Evolutionary conservation across 2,888 invertebrate species (phyloP).

Genomic region (Syrphus vitripennis): DNA sequence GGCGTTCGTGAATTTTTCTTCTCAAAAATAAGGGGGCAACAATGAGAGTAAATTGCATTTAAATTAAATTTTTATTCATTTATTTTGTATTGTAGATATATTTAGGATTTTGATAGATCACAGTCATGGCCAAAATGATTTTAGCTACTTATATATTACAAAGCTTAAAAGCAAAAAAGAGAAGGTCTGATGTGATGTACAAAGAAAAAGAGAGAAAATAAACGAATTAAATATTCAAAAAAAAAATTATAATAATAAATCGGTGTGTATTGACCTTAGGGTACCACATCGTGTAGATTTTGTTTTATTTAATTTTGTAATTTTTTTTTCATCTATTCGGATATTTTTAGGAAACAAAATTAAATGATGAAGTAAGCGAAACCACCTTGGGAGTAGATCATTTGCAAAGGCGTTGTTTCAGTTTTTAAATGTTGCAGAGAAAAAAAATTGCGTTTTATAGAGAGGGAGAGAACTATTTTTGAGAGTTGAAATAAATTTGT

Average conservation of each 20-base stretch:
- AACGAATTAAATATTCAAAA: background rate
- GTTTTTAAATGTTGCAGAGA: background rate
- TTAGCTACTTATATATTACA: background rate
- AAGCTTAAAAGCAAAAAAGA: background rate
- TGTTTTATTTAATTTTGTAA: conserved; percentile 21
- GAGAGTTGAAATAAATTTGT: too few relatives aligned
- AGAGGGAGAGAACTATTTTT: background rate
- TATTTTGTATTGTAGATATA: background rate
- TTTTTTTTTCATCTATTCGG: conserved; percentile 42
- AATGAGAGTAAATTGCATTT: background rate
- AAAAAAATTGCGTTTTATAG: background rate
- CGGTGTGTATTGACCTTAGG: conserved; percentile 55
- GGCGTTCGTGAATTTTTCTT: conserved; percentile 10
- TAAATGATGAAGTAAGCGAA: conserved; percentile 46
- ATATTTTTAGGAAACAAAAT: conserved; percentile 50
- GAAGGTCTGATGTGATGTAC: background rate
- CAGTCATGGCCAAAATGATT: conserved; percentile 56
- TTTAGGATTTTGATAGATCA: conserved; percentile 61
- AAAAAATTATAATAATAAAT: conserved; percentile 27
- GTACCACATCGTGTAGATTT: background rate
- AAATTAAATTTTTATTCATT: conserved; percentile 14
- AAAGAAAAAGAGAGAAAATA: conserved; percentile 22
- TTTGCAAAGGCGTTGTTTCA: conserved; percentile 23
- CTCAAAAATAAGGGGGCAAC: background rate
- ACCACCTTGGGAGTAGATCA: conserved; percentile 46